A percentile compares a stretch with the other conserved stretches of the same genome.
Evolutionary conservation across 1,140 invertebrate species (phyloP).

Genomic region (Camponotus vicinus): DNA sequence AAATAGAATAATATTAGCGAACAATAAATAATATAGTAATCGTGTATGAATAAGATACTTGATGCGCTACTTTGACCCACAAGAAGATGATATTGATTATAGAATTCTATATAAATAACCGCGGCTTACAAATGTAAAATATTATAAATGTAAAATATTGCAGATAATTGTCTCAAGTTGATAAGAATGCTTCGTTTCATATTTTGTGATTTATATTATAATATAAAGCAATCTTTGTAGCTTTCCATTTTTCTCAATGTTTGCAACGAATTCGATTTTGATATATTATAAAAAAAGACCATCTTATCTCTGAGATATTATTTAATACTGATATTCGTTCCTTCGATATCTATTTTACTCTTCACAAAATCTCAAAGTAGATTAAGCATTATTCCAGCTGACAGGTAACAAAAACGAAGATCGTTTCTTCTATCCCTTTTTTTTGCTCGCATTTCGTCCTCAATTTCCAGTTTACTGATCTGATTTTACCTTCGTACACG

Average conservation of each 20-base stretch:
- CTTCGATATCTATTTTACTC: not conserved
- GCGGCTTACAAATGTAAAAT: not conserved
- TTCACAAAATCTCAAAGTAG: not conserved
- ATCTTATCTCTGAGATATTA: not conserved
- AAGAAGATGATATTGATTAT: constrained; percentile 5
- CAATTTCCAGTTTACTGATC: constrained; percentile 25
- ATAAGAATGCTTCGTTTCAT: not conserved
- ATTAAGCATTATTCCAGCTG: constrained; percentile 3
- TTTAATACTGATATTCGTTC: not conserved
- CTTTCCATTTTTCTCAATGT: not conserved
- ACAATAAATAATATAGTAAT: constrained; percentile 55
- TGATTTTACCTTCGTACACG: constrained; percentile 55
- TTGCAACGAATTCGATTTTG: not conserved
- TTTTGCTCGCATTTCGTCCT: constrained; percentile 6
- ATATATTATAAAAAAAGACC: not conserved
- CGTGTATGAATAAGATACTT: constrained; percentile 47
- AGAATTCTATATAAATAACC: constrained; percentile 25
- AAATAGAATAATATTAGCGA: constrained; percentile 17
- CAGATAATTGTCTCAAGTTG: not conserved
- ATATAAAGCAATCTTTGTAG: not conserved
- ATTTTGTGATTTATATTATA: not conserved
- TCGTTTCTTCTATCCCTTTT: constrained; percentile 39
- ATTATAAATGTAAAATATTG: not conserved
- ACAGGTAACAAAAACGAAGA: constrained; percentile 29
- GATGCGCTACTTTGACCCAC: not conserved